These are phyloP conservation scores for Sphaerophoria taeniata DNA, from an alignment of 2,888 invertebrate species.

Conservation along the genomic window DNA sequence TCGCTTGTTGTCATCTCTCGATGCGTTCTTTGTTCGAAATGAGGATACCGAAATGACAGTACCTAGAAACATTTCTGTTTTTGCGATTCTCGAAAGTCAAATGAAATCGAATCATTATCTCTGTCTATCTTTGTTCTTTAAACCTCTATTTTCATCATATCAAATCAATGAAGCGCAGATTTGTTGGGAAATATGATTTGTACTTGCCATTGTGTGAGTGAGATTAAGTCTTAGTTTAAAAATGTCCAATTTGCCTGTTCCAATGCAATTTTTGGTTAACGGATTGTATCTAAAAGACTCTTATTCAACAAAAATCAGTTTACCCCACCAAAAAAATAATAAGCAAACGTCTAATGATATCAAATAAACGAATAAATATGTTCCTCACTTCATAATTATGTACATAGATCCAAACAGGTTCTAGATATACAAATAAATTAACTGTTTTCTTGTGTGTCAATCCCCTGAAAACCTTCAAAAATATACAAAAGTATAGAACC, in stretches of 20 bases:
- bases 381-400: no score
- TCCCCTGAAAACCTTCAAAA: no score
- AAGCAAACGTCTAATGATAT: no score
- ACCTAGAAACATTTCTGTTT: not conserved
- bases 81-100: not conserved
- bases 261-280: constrained; percentile 28
- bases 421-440: no score
- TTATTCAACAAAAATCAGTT: no score
- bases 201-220: constrained; percentile 28
- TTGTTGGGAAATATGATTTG: not conserved
- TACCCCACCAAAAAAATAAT: no score
- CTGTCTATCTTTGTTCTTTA: not conserved
- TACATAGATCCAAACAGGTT: no score
- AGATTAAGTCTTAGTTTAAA: constrained; percentile 60
- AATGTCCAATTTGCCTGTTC: constrained; percentile 34
- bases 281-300: no score
- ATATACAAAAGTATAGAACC: no score
- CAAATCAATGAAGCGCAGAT: not conserved
- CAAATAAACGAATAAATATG: no score
- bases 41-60: not conserved
- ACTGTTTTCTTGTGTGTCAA: no score
- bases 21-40: not conserved
- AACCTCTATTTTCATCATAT: not conserved
- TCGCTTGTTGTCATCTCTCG: not conserved
- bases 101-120: not conserved